A percentile compares a stretch with the other conserved stretches of the same genome.
phyloP scores from a whole-genome alignment of 2,113 vertebrate species.

The Serinus canaria region DNA sequence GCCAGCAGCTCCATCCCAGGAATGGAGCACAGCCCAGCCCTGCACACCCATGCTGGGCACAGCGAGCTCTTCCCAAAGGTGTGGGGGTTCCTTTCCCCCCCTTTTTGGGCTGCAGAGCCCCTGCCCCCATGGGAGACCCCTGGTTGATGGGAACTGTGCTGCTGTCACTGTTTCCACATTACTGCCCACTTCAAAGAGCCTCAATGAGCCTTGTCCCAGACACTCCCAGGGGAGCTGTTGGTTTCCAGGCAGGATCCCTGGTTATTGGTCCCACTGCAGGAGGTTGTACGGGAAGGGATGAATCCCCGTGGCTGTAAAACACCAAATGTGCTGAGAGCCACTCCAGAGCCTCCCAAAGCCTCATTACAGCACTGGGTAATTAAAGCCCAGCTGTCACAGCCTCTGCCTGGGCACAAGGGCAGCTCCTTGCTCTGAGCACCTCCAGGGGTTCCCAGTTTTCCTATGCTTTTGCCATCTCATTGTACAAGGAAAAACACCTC shows the following conservation, averaged over 20 bases:
- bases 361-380: not conserved
- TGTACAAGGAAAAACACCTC: not conserved
- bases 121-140: not conserved
- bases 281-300: not conserved
- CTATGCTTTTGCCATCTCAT: not conserved
- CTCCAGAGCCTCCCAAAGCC: not conserved
- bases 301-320: not conserved
- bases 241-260: not conserved
- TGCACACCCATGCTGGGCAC: not conserved
- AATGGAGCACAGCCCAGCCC: not conserved
- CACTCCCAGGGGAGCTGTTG: not conserved
- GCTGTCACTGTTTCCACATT: slow-evolving; percentile 40
- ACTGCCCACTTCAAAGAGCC: not conserved
- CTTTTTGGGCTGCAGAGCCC: not conserved
- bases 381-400: not conserved
- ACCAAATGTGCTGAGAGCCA: not conserved
- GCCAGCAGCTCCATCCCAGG: not conserved
- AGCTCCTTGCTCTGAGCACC: not conserved
- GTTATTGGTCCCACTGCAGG: not conserved
- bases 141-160: not conserved
- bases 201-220: not conserved
- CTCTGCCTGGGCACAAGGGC: not conserved
- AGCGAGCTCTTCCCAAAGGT: not conserved
- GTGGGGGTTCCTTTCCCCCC: not conserved
- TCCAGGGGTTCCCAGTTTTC: not conserved